Evolutionary conservation across 1,140 invertebrate genomes (phyloP).

Genomic region (Homarus americanus): DNA sequence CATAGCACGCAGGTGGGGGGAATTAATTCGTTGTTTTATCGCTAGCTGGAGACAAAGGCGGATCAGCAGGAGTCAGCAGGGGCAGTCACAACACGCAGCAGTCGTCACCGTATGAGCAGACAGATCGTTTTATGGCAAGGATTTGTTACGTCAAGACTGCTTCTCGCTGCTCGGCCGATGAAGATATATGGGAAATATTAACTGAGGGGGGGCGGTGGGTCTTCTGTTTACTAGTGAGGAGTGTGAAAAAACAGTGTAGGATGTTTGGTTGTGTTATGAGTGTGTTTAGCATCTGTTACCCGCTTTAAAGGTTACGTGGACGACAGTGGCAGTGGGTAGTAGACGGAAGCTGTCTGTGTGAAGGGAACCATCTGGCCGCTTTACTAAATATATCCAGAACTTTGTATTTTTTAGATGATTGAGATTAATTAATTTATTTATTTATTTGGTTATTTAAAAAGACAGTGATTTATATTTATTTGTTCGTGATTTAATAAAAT

Average conservation of each 20-base stretch:
- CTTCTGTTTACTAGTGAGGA: not conserved
- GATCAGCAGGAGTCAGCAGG: conserved; percentile 57
- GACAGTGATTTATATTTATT: no score
- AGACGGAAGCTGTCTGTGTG: no score
- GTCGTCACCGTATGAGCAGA: conserved; percentile 44
- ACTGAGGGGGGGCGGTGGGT: not conserved
- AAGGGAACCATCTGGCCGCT: no score
- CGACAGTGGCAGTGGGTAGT: no score
- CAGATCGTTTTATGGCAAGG: conserved; percentile 25
- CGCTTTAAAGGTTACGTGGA: not conserved
- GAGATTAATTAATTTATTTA: no score
- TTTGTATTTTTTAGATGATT: no score
- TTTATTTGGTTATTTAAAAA: no score
- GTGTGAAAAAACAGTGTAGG: not conserved
- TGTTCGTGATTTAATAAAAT: no score
- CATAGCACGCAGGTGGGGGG: conserved; percentile 41
- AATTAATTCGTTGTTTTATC: conserved; percentile 70
- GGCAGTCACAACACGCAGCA: conserved; percentile 67
- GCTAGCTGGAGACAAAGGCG: conserved; percentile 61
- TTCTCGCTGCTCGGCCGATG: not conserved
- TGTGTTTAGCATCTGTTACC: conserved; percentile 20
- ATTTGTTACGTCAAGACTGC: conserved; percentile 41
- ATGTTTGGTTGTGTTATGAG: not conserved
- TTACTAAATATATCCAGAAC: no score
- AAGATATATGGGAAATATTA: conserved; percentile 41